Conservation (phyloP, 2,113 vertebrate species). For the Illadopsis cleaveri region DNA sequence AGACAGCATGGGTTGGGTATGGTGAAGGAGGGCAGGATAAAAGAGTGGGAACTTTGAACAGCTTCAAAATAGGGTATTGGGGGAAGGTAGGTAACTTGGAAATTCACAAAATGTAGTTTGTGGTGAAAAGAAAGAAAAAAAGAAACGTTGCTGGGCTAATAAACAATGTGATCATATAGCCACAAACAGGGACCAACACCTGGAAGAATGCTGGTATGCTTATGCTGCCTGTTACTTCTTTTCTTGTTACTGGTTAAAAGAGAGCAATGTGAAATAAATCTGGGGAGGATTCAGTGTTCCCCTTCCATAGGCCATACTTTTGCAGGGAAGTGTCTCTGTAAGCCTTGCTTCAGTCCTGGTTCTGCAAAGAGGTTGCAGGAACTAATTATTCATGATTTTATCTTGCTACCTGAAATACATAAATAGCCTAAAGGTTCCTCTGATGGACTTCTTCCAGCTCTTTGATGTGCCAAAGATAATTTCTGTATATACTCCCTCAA, state of each 20-base stretch:
- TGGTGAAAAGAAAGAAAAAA: neutral
- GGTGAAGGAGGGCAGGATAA: neutral
- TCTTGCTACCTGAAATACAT: constrained; percentile 64
- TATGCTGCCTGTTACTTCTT: neutral
- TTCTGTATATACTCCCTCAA: constrained; percentile 63
- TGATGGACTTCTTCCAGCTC: constrained; percentile 66
- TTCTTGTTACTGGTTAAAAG: neutral
- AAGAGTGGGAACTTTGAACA: neutral
- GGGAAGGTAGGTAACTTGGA: neutral
- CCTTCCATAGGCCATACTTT: neutral
- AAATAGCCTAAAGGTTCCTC: constrained; percentile 61
- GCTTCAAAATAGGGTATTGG: neutral
- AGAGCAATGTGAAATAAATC: neutral
- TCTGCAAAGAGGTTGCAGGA: constrained; percentile 57
- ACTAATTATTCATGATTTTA: constrained; percentile 66
- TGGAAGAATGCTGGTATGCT: neutral
- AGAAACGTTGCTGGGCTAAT: neutral
- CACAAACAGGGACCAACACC: neutral
- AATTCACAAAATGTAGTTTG: neutral
- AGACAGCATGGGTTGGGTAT: neutral
- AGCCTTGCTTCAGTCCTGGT: neutral
- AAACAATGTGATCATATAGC: neutral
- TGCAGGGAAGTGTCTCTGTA: neutral
- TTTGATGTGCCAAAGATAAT: constrained; percentile 72
- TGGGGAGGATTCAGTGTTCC: neutral